Conservation (phyloP, 2,888 invertebrate species). For the Eilema depressum region DNA sequence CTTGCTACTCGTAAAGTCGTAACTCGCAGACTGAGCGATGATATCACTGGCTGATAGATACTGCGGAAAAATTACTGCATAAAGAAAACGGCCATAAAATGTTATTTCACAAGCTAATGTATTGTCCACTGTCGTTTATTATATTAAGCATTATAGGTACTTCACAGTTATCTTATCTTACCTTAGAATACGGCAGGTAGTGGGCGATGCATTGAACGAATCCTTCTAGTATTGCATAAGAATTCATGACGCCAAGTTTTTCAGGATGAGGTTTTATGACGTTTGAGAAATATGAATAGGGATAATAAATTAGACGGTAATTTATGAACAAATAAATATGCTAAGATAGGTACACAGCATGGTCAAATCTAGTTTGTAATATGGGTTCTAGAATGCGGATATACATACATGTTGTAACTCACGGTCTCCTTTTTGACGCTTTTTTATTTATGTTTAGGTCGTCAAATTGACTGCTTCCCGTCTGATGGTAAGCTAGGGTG, state of each 20-base stretch:
- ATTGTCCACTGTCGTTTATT: neutral
- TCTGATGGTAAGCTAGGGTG: no score
- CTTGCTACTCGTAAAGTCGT: neutral
- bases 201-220: neutral
- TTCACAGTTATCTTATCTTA: constrained; percentile 7
- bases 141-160: neutral
- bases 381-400: no score
- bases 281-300: no score
- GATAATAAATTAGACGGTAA: no score
- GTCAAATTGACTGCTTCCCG: no score
- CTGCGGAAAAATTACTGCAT: constrained; percentile 26
- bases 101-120: neutral
- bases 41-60: constrained; percentile 34
- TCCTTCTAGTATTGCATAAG: neutral
- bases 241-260: neutral
- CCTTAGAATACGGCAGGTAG: neutral
- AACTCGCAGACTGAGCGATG: constrained; percentile 20
- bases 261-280: no score
- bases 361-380: no score
- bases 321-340: no score
- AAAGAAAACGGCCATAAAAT: constrained; percentile 9
- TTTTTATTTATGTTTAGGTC: no score
- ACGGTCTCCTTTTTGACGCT: no score
- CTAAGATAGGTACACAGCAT: no score
- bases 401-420: no score